Evolutionary conservation across 2,113 vertebrate genomes (phyloP).

Genomic region (Leucoraja erinaceus): DNA sequence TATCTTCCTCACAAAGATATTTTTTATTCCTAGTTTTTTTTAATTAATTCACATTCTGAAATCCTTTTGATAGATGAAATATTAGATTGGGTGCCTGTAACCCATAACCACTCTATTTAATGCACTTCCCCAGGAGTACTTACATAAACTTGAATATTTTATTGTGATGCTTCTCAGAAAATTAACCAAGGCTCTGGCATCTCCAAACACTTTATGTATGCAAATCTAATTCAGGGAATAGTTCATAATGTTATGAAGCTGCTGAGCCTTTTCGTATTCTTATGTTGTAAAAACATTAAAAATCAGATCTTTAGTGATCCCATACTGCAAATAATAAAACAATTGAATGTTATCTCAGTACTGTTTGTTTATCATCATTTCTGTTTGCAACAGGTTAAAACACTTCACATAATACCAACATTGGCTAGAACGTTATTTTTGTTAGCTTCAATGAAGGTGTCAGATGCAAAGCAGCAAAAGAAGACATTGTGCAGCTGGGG

Average conservation of each 20-base stretch:
- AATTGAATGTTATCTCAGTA: background rate
- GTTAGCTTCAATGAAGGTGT: background rate
- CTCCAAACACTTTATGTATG: background rate
- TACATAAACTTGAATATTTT: background rate
- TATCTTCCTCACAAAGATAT: background rate
- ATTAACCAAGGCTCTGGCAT: background rate
- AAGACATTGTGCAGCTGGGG: background rate
- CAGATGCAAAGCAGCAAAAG: background rate
- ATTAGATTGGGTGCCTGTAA: background rate
- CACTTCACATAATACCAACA: background rate
- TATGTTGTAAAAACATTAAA: background rate
- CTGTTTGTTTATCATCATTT: background rate
- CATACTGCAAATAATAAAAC: background rate
- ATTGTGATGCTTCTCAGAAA: background rate
- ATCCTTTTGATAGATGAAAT: background rate
- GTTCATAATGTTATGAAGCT: conserved; percentile 3
- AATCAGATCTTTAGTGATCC: background rate
- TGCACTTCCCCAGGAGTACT: background rate
- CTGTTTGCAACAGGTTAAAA: background rate
- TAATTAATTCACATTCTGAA: background rate
- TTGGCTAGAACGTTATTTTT: background rate
- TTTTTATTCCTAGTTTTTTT: background rate
- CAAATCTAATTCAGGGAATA: background rate
- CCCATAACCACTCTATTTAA: background rate
- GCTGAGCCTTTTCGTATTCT: background rate